Base-by-base conservation (phyloP, 2,888 invertebrate genomes). In the Tipula unca region DNA sequence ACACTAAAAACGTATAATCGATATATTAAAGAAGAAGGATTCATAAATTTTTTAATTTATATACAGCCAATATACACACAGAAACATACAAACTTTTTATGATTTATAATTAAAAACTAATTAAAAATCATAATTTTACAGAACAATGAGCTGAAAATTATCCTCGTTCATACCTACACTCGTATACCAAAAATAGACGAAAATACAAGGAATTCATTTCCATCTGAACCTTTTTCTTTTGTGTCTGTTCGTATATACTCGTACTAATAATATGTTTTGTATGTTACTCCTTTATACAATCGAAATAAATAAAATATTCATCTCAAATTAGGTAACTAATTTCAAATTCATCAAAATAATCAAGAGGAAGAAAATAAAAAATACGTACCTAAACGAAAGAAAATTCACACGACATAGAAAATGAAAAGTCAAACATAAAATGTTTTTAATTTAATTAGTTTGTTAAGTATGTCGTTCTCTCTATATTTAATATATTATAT, bases 371-470 rank as follows among this genome's bases (percentile, higher is more conserved):
- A 48, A 48, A 3, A 48, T 17, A 48, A 48, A 48, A 17, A 6
- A 48, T 6, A 48, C 17, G 48, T n/a, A n/a, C n/a, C n/a, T n/a
- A 48, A 48, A 48, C n/a, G 17, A 69, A 69, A 69, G 25, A 69
- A 69, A 69, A 69, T 69, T 69, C 69, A 69, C 69, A 69, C 69
- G 69, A 69, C 69, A 69, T 69, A 54, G 69, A 69, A 69, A 69
- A 69, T 69, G 69, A 69, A 69, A 69, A 69, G 69, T 69, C 69
- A 69, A 69, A 25, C 3, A 25, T 10, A 25, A 69, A 69, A 25
- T 69, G 25, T 69, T 69, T 69, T 69, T 69, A 69, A 69, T 69
- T 69, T 69, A 69, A 69, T 69, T 69, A 69, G 20, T 69, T 69
- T 69, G 69, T 69, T 69, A 69, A 69, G 69, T 69, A 69, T 69